Evolutionary conservation across 2,797 vertebrate species (phyloP).

Genomic region (Psittacula derbiana): DNA sequence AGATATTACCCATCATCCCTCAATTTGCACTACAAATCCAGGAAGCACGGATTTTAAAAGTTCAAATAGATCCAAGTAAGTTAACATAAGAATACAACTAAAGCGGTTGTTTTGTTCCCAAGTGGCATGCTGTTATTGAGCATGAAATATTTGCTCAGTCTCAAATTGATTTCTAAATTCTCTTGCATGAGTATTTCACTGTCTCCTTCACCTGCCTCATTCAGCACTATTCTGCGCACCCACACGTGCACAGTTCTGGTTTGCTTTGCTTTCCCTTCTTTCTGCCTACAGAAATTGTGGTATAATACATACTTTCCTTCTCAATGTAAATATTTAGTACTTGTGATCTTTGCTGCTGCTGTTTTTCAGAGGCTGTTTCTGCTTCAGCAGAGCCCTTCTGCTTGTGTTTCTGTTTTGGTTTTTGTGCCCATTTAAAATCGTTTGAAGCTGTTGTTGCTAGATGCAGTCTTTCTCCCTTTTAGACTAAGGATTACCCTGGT

Average conservation of each 20-base stretch:
- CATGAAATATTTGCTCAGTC: background rate
- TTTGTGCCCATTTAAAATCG: background rate
- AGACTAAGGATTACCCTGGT: rapidly evolving
- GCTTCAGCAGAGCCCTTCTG: background rate
- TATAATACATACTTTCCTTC: background rate
- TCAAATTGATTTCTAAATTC: background rate
- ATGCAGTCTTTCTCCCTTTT: background rate
- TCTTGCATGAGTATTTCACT: rapidly evolving
- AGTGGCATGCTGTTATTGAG: background rate
- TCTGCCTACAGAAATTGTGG: background rate
- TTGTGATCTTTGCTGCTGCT: background rate
- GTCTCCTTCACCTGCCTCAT: background rate
- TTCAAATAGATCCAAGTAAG: background rate
- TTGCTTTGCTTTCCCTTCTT: background rate
- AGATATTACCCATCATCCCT: background rate
- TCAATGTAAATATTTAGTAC: background rate
- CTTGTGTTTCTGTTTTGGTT: background rate
- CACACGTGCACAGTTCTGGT: background rate
- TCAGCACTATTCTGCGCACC: background rate
- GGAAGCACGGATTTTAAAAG: background rate
- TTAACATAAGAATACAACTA: background rate
- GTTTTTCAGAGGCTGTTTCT: background rate
- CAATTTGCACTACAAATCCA: background rate
- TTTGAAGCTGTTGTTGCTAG: background rate
- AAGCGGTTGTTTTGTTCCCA: background rate